Base-by-base conservation (phyloP, 2,113 vertebrate genomes). In the Camarhynchus parvulus region DNA sequence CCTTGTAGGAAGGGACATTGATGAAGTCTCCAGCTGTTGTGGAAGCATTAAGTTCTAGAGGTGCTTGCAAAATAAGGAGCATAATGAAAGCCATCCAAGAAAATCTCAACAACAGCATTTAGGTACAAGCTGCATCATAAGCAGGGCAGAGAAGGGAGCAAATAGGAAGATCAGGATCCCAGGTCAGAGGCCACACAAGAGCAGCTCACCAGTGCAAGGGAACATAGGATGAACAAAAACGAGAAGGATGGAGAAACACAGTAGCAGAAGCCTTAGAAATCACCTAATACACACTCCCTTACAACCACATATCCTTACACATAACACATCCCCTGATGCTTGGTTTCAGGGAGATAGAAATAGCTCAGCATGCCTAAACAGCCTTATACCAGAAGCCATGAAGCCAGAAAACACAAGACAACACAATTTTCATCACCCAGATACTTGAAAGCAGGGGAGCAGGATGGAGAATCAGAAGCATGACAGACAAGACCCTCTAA, bases 141-240 rank as follows among this genome's bases (percentile, higher is more conserved):
- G 5, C 18, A 62, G 20, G 37, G 37, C 37, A 8, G 23, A 39
- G 11, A 75, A 41, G 1, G 17, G 12, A 62, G 3, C 6, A 87
- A 31, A n/a, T 4, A 19, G 5, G 11, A 61, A 47, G n/a, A 69
- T 58, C 22, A 52, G 31, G 28, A 74, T 77, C 22, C 22, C 79
- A 58, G 22, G 41, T 49, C 31, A 6, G 21, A 7, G 33, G 33
- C 17, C 9, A 35, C 3, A 5, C 18, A 55, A 46, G 21, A 78
- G 7, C 28, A 92, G 13, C 30, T 74, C 42, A 63, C 62, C 3
- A 1, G 24, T 37, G 9, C 37, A 33, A 77, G 37, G 11, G 24
- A 74, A 47, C 1, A 3, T 1, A 76, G 13, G 15, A 66, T 30
- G 14, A 75, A 41, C 0, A 2, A n/a, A 52, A 52, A 22, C 1